Conservation (phyloP, 2,113 vertebrate species). For the Poeciliopsis retropinna region DNA sequence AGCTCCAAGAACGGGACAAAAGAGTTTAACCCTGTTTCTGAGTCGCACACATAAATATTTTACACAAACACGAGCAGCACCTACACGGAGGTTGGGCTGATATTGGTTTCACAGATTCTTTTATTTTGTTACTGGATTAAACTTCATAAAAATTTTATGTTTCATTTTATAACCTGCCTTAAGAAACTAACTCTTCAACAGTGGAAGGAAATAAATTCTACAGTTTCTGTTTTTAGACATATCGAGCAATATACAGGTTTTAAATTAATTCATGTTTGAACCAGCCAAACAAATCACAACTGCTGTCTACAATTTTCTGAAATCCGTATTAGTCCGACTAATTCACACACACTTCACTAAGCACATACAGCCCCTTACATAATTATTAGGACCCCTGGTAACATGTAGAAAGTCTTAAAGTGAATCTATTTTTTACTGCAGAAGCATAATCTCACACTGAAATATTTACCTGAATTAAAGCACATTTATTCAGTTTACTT, state of each 20-base stretch:
- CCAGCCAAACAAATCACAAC: conserved; percentile 4
- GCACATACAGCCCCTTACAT: not conserved
- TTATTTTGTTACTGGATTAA: conserved; percentile 2
- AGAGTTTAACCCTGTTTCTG: conserved; percentile 31
- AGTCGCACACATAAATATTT: conserved; percentile 35
- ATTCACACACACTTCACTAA: conserved; percentile 12
- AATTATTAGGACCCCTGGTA: not conserved
- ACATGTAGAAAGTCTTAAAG: not conserved
- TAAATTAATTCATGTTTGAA: conserved; percentile 3
- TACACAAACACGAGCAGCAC: not conserved
- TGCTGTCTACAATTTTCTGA: conserved; percentile 1
- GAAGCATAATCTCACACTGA: not conserved
- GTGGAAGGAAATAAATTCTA: not conserved
- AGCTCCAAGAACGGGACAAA: conserved; percentile 57
- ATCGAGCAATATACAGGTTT: conserved; percentile 1
- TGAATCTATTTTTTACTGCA: not conserved
- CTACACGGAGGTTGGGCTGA: conserved; percentile 30
- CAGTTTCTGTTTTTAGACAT: not conserved
- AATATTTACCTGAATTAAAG: not conserved
- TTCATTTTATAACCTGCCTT: conserved; percentile 20
- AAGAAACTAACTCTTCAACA: conserved; percentile 14
- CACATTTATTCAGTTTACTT: not conserved
- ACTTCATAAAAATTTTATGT: not conserved
- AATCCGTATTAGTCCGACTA: conserved; percentile 43
- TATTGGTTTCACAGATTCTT: conserved; percentile 30